These are phyloP conservation scores for Odontothrips loti DNA, from an alignment of 2,888 invertebrate genomes.

Conservation along the genomic window DNA sequence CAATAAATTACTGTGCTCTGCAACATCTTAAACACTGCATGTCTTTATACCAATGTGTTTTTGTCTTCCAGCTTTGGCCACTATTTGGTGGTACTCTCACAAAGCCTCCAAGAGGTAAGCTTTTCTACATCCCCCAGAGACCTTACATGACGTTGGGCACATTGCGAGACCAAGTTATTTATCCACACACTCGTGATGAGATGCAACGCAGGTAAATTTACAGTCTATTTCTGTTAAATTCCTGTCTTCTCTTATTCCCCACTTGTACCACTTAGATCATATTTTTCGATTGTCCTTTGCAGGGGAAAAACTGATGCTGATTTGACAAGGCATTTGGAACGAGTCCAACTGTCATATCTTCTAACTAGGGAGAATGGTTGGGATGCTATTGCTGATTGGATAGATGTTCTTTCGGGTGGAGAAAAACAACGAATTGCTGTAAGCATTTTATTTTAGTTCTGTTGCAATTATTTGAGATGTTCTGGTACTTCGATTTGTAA, in stretches of 20 bases:
- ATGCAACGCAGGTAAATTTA: conserved; percentile 56
- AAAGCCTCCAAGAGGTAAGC: conserved; percentile 80
- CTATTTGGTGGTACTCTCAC: conserved; percentile 88
- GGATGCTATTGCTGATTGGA: conserved; percentile 95
- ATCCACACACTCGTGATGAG: conserved; percentile 86
- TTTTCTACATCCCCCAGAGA: conserved; percentile 95
- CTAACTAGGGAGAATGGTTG: conserved; percentile 80
- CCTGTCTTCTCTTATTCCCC: neutral
- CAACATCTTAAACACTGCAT: neutral
- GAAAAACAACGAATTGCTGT: conserved; percentile 97
- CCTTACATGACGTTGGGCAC: conserved; percentile 98
- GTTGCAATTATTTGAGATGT: neutral
- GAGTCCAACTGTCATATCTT: conserved; percentile 81
- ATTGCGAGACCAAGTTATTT: conserved; percentile 89
- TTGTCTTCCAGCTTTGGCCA: conserved; percentile 73
- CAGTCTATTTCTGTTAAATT: neutral
- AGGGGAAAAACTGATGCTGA: conserved; percentile 73
- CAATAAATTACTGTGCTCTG: neutral
- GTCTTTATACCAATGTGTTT: conserved; percentile 18
- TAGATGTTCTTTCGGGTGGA: conserved; percentile 96
- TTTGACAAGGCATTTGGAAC: conserved; percentile 67
- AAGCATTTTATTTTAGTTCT: conserved; percentile 41
- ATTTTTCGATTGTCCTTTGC: neutral
- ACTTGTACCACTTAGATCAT: too few species aligned
- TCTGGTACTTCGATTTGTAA: neutral